These are phyloP conservation scores for Glyptemys insculpta DNA, from an alignment of 2,797 vertebrate genomes.

Conservation along the genomic window DNA sequence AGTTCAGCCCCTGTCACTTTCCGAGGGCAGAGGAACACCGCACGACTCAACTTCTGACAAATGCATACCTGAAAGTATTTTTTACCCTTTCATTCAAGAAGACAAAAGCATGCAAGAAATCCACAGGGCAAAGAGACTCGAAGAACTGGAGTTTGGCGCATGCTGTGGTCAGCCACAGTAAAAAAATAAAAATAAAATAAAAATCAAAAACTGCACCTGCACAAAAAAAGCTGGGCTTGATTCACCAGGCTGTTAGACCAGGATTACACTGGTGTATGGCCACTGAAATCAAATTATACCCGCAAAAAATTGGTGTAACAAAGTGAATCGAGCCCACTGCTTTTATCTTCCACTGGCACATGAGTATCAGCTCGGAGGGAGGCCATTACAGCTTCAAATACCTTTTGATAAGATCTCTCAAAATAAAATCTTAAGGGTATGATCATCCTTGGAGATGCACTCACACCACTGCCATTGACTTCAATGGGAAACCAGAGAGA, in stretches of 20 bases:
- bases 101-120: neutral
- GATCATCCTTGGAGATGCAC: neutral
- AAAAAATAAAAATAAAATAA: neutral
- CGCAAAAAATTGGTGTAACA: neutral
- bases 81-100: neutral
- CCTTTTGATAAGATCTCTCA: neutral
- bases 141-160: accelerated
- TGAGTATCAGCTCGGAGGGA: neutral
- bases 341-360: neutral
- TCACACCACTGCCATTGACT: neutral
- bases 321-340: neutral
- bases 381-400: accelerated
- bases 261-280: neutral
- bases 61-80: neutral
- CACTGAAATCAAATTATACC: neutral
- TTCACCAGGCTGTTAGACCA: slow-evolving; percentile 4
- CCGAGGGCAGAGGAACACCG: neutral
- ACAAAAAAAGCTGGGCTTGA: neutral
- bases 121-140: neutral
- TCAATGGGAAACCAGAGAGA: neutral
- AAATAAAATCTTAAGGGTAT: neutral
- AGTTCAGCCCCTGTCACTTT: neutral
- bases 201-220: neutral
- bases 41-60: slow-evolving; percentile 1
- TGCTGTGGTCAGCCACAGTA: neutral